Evolutionary conservation across 2,113 vertebrate genomes (phyloP).

Genomic region (Carassius auratus): DNA sequence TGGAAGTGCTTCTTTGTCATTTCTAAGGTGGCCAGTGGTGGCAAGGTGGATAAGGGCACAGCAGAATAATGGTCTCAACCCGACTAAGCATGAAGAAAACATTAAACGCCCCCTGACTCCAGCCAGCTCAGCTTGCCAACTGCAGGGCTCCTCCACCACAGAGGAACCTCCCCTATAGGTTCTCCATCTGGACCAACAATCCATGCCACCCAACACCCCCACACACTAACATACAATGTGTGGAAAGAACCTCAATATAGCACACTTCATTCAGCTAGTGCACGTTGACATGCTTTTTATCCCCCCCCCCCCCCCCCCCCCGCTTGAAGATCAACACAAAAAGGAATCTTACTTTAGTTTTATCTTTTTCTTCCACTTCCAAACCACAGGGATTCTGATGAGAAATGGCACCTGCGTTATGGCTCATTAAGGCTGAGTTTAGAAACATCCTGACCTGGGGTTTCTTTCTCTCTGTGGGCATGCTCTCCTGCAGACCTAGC

Average conservation of each 20-base stretch:
- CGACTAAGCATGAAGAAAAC: conserved; percentile 20
- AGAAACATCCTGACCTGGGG: conserved; percentile 29
- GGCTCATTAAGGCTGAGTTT: conserved; percentile 38
- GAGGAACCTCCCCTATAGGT: conserved; percentile 57
- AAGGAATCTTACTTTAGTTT: not conserved
- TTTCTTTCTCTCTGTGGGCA: conserved; percentile 33
- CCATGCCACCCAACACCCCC: not conserved
- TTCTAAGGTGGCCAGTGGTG: conserved; percentile 62
- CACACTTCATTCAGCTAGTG: conserved; percentile 29
- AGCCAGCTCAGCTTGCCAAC: conserved; percentile 51
- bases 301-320: not conserved
- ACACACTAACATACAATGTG: not conserved
- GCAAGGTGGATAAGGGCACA: conserved; percentile 54
- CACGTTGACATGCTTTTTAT: not conserved
- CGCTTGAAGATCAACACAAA: conserved; percentile 8
- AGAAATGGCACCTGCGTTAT: conserved; percentile 48
- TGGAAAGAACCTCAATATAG: conserved; percentile 40
- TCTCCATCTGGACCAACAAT: conserved; percentile 62
- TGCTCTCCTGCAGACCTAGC: conserved; percentile 15
- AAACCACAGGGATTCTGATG: conserved; percentile 45
- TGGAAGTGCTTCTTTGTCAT: conserved; percentile 71
- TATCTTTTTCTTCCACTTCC: conserved; percentile 21
- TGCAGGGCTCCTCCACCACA: conserved; percentile 56
- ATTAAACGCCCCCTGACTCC: conserved; percentile 25
- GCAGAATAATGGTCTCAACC: not conserved